Percentiles rank a stretch among this genome's conserved stretches.
Conservation (phyloP, 2,113 vertebrate species). For the Etheostoma spectabile region DNA sequence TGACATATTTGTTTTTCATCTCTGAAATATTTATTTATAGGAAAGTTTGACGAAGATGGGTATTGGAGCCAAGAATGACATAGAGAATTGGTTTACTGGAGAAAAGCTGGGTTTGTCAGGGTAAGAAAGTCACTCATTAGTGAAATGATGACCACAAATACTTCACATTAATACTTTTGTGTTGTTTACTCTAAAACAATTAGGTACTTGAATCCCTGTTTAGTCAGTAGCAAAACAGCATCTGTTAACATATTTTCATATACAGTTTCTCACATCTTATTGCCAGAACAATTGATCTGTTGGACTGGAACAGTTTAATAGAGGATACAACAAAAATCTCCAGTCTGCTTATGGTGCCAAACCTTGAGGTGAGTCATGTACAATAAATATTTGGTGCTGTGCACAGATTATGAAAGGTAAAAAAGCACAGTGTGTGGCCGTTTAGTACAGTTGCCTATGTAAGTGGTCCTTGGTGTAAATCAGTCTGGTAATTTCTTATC, state of each 20-base stretch:
- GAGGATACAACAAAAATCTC: slow-evolving; percentile 87
- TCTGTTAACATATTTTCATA: neutral
- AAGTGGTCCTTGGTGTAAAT: neutral
- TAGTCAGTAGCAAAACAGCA: neutral
- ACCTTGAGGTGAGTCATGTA: slow-evolving; percentile 84
- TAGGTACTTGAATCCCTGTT: neutral
- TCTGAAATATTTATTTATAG: slow-evolving; percentile 72
- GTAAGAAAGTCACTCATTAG: slow-evolving; percentile 78
- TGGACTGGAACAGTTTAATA: slow-evolving; percentile 94
- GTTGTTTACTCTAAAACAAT: neutral
- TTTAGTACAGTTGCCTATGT: neutral
- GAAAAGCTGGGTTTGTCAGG: slow-evolving; percentile 87
- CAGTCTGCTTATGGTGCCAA: slow-evolving; percentile 91
- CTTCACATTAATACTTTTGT: neutral
- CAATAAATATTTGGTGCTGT: neutral
- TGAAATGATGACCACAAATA: neutral
- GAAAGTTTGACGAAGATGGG: slow-evolving; percentile 87
- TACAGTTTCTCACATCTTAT: neutral
- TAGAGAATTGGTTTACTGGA: slow-evolving; percentile 88
- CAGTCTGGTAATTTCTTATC: neutral
- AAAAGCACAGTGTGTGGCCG: neutral
- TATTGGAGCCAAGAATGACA: slow-evolving; percentile 83
- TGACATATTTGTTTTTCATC: neutral
- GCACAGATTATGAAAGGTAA: neutral
- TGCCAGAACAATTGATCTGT: slow-evolving; percentile 90